These are phyloP conservation scores for Echinops telfairi DNA, from an alignment of 2,113 vertebrate species.

Conservation along the genomic window DNA sequence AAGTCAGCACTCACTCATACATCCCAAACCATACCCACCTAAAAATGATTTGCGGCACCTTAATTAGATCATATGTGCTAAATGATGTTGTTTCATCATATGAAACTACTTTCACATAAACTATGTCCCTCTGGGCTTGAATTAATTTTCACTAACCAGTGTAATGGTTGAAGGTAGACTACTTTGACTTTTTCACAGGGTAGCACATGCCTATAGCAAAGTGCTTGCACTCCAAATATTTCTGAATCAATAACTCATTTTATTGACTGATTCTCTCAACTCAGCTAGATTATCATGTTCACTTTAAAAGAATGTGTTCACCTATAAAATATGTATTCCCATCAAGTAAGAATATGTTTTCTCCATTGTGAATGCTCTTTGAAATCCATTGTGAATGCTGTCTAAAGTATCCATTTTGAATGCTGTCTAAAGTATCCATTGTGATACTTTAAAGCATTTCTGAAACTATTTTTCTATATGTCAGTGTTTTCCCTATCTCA, in stretches of 20 bases:
- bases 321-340: not conserved
- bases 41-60: not conserved
- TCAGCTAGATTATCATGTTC: not conserved
- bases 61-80: not conserved
- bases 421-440: conserved; percentile 19
- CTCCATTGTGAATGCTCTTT: not conserved
- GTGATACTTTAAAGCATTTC: conserved; percentile 10
- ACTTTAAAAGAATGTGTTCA: not conserved
- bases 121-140: not conserved
- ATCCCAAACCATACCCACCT: not conserved
- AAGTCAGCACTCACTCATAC: not conserved
- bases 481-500: conserved; percentile 12
- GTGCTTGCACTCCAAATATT: not conserved
- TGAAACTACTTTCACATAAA: not conserved
- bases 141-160: not conserved
- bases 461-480: not conserved
- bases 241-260: not conserved
- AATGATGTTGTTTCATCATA: not conserved
- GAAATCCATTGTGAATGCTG: conserved; percentile 32
- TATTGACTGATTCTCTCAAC: not conserved
- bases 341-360: not conserved
- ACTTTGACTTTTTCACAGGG: not conserved
- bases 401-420: too few species aligned
- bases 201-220: not conserved
- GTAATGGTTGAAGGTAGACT: not conserved